Percentiles rank a stretch among this genome's conserved stretches.
Evolutionary conservation across 2,113 vertebrate genomes (phyloP).

Genomic region (Henicopernis longicauda): DNA sequence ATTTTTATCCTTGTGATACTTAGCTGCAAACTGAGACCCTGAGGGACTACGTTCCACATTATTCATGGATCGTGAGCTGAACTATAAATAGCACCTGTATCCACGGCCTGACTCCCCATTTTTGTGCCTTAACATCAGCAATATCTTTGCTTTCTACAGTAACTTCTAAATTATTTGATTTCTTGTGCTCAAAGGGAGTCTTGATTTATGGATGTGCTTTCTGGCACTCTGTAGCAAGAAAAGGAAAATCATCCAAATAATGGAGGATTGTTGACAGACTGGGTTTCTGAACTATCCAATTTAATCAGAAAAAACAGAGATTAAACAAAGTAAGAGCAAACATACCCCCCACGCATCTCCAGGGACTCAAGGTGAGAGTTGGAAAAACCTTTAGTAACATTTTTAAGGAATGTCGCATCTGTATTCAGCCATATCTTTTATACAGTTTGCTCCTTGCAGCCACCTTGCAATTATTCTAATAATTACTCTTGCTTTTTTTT

Average conservation of each 20-base stretch:
- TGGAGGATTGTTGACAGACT: not conserved
- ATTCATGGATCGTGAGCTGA: not conserved
- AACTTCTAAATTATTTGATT: not conserved
- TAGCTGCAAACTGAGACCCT: not conserved
- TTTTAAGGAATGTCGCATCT: not conserved
- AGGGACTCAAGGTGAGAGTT: not conserved
- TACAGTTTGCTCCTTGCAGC: not conserved
- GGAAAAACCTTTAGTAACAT: not conserved
- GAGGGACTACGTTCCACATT: not conserved
- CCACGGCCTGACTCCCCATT: not conserved
- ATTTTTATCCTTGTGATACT: not conserved
- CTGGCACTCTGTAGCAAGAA: not conserved
- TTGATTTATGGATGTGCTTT: constrained; percentile 20
- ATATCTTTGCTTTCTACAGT: not conserved
- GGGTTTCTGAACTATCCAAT: not conserved
- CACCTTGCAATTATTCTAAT: not conserved
- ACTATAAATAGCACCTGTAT: not conserved
- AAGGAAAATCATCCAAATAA: not conserved
- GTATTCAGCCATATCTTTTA: not conserved
- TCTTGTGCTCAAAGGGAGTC: not conserved
- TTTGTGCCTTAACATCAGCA: not conserved
- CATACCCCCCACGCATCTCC: not conserved
- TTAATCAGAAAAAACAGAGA: not conserved
- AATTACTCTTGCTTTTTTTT: not conserved
- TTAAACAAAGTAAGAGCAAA: not conserved